Conservation (phyloP, 2,888 invertebrate species). For the Drosophila nr. perissopoda region DNA sequence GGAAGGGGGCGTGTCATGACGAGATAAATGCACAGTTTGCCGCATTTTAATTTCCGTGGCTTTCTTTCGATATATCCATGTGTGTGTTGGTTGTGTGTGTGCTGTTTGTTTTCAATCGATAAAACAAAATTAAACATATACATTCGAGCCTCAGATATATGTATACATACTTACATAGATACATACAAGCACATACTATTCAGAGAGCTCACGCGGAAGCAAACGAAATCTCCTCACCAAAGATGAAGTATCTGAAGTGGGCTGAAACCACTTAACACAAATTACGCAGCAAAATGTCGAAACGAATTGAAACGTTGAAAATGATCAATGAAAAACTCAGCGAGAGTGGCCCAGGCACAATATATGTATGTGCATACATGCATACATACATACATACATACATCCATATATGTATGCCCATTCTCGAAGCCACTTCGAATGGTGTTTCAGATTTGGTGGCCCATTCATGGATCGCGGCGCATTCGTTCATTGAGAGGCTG, state of each 20-base stretch:
- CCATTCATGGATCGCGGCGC: constrained; percentile 25
- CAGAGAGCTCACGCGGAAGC: constrained; percentile 58
- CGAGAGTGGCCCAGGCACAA: constrained; percentile 18
- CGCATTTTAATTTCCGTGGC: constrained; percentile 71
- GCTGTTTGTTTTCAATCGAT: constrained; percentile 59
- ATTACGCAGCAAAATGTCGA: constrained; percentile 83
- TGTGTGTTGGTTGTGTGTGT: constrained; percentile 2
- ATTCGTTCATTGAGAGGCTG: constrained; percentile 52
- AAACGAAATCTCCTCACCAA: constrained; percentile 30
- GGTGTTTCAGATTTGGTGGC: constrained; percentile 22
- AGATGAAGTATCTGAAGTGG: constrained; percentile 66
- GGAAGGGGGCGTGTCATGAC: constrained; percentile 61
- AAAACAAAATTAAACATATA: constrained; percentile 70
- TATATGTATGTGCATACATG: background rate
- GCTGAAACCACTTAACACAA: constrained; percentile 83
- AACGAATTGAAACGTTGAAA: constrained; percentile 73
- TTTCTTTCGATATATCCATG: constrained; percentile 21
- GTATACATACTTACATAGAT: background rate
- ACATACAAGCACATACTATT: background rate
- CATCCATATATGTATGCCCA: constrained; percentile 10
- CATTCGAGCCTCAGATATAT: constrained; percentile 16
- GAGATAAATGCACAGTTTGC: constrained; percentile 77
- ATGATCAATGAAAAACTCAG: constrained; percentile 68
- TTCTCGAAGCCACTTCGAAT: constrained; percentile 18
- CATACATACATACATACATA: background rate